Conservation (phyloP, 2,113 vertebrate species). For the Corydoras maculifer region DNA sequence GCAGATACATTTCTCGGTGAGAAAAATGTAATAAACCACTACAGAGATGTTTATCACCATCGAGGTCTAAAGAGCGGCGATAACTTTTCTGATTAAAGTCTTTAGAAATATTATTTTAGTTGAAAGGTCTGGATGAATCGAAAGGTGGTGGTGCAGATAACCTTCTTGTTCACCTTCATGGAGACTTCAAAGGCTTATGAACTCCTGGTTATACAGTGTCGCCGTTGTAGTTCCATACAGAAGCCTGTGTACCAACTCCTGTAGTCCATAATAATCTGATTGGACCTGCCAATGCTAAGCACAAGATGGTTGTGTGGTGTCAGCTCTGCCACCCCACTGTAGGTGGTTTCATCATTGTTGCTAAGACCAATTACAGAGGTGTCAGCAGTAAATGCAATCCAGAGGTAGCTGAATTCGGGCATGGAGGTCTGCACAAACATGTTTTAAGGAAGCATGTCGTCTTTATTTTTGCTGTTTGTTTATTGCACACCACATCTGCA, state of each 20-base stretch:
- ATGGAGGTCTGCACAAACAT: not conserved
- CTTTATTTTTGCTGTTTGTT: no score
- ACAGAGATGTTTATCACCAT: no score
- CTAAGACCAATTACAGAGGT: not conserved
- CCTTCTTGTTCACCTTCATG: no score
- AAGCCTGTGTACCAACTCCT: not conserved
- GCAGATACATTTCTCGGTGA: conserved; percentile 88
- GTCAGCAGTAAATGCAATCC: not conserved
- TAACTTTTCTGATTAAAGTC: no score
- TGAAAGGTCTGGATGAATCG: no score
- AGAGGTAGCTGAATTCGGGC: no score
- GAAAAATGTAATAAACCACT: conserved; percentile 11
- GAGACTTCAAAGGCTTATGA: no score
- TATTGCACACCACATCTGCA: not conserved
- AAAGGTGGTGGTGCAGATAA: no score
- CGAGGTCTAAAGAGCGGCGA: no score
- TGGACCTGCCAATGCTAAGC: not conserved
- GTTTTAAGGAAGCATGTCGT: not conserved
- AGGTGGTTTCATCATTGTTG: conserved; percentile 11
- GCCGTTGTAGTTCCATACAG: no score
- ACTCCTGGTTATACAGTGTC: no score
- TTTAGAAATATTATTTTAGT: no score
- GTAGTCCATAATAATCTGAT: not conserved
- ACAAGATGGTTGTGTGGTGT: not conserved
- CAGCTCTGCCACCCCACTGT: not conserved